phyloP scores from a whole-genome alignment of 1,140 invertebrate species.

The Drosophila repletoides region DNA sequence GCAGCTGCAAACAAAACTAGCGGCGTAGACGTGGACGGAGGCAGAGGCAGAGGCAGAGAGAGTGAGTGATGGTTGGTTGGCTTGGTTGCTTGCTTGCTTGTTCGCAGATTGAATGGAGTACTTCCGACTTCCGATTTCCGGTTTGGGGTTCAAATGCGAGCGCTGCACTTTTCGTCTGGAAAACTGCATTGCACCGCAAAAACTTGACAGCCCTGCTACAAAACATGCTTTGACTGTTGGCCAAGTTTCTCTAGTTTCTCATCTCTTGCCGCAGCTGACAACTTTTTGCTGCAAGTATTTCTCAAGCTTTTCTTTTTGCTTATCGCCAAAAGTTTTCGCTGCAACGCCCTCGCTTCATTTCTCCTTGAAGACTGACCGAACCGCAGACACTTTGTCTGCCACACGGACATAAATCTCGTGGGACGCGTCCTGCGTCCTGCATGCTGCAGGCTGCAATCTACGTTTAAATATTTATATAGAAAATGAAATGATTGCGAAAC shows the following conservation, averaged over 20 bases:
- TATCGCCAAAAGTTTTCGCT: conserved; percentile 26
- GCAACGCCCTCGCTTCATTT: neutral
- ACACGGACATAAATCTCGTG: conserved; percentile 70
- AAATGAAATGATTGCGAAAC: conserved; percentile 75
- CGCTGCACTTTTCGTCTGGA: conserved; percentile 69
- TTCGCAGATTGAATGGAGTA: conserved; percentile 79
- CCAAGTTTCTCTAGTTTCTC: conserved; percentile 34
- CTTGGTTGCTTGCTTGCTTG: too few species aligned
- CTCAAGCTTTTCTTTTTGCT: conserved; percentile 3
- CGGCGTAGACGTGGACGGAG: neutral
- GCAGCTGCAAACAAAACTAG: conserved; percentile 25
- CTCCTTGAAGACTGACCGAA: conserved; percentile 50
- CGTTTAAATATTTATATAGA: conserved; percentile 41
- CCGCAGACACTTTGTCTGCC: conserved; percentile 80
- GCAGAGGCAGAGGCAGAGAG: neutral
- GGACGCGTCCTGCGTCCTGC: conserved; percentile 41
- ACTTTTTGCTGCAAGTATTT: conserved; percentile 36
- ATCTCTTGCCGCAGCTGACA: conserved; percentile 29
- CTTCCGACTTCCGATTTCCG: conserved; percentile 67
- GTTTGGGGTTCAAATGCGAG: conserved; percentile 41
- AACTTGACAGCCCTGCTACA: conserved; percentile 47
- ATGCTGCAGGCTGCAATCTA: conserved; percentile 9
- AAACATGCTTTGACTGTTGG: neutral
- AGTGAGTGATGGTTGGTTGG: conserved; percentile 36
- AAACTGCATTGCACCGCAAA: conserved; percentile 57